Percentiles rank a stretch among this genome's conserved stretches.
Conservation (phyloP, 2,113 vertebrate species). For the Ophthalmolycus amberensis region DNA sequence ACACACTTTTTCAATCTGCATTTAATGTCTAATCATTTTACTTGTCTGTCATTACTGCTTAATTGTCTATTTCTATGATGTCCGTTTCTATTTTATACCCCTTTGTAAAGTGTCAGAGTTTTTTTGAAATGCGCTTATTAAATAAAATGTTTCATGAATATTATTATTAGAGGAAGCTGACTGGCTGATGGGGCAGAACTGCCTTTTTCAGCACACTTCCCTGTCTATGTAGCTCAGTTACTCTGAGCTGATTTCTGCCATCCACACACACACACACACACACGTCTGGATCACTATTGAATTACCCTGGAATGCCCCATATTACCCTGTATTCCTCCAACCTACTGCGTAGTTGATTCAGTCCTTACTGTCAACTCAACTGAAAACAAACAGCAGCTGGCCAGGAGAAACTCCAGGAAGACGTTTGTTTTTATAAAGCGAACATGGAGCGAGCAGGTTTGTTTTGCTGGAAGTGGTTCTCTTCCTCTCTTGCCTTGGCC, state of each 20-base stretch:
- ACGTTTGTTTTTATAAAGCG: constrained; percentile 76
- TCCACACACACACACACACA: not conserved
- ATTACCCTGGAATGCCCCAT: constrained; percentile 62
- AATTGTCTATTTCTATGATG: not conserved
- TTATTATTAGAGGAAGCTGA: constrained; percentile 8
- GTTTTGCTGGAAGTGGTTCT: constrained; percentile 79
- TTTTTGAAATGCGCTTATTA: not conserved
- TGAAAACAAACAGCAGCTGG: constrained; percentile 76
- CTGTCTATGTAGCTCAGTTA: constrained; percentile 51
- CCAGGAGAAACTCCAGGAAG: constrained; percentile 73
- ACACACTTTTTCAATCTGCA: not conserved
- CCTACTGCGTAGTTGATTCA: constrained; percentile 47
- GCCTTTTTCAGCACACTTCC: constrained; percentile 48
- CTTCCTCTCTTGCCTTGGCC: constrained; percentile 68
- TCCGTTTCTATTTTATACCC: not conserved
- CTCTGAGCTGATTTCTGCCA: constrained; percentile 54
- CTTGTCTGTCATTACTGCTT: not conserved
- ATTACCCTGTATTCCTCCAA: constrained; percentile 25
- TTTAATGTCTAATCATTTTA: not conserved
- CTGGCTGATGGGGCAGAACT: constrained; percentile 29
- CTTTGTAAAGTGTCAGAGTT: not conserved
- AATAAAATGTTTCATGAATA: not conserved
- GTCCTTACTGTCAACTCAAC: constrained; percentile 62
- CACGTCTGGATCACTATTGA: constrained; percentile 24
- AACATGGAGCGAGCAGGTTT: constrained; percentile 73